Evolutionary conservation across 2,113 vertebrate species (phyloP).

Genomic region (Erpornis zantholeuca): DNA sequence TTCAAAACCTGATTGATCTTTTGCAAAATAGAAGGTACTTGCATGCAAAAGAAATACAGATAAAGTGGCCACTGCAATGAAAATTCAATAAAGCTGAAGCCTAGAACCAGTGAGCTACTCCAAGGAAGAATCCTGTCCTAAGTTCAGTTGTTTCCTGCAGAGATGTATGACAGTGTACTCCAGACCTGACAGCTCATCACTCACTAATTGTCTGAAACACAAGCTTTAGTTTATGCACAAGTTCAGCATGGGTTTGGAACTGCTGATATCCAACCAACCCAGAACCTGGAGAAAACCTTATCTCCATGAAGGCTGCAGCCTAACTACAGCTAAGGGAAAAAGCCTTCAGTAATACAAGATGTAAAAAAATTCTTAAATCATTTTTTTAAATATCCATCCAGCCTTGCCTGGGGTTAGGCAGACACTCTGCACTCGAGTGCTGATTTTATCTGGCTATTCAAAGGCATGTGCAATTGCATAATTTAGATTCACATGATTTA

Average conservation of each 20-base stretch:
- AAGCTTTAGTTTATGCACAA: background rate
- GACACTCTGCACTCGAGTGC: background rate
- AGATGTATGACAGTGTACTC: background rate
- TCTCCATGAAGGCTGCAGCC: background rate
- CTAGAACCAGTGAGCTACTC: background rate
- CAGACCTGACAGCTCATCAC: background rate
- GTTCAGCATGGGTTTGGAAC: background rate
- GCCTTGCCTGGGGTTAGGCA: background rate
- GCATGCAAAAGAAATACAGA: background rate
- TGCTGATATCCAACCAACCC: background rate
- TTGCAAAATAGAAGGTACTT: background rate
- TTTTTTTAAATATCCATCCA: background rate
- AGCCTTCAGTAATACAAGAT: background rate
- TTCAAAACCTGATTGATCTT: background rate
- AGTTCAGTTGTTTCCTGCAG: background rate
- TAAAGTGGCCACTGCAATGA: background rate
- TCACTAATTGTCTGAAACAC: background rate
- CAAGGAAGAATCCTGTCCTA: background rate
- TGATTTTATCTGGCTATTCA: background rate
- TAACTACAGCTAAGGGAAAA: background rate
- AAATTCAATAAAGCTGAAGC: background rate
- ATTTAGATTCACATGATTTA: background rate
- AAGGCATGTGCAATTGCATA: background rate
- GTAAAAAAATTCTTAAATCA: background rate
- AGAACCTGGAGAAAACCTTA: background rate